A percentile compares a stretch with the other conserved stretches of the same genome.
Evolutionary conservation across 2,888 invertebrate genomes (phyloP).

Genomic region (Netelia fuscicornis): DNA sequence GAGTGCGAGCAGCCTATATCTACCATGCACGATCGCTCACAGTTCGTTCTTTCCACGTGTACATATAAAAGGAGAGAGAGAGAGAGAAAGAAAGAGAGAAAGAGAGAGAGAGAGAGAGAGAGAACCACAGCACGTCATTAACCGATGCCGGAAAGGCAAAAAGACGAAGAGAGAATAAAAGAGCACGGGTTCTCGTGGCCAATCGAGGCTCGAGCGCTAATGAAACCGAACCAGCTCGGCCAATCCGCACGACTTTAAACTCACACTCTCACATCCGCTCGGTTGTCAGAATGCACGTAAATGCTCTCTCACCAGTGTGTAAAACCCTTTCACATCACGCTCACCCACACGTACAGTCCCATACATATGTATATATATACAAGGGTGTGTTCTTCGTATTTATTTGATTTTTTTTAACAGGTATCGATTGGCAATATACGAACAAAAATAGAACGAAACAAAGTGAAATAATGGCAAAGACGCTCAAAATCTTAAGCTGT

Average conservation of each 20-base stretch:
- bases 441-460: background rate
- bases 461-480: background rate
- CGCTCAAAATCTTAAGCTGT: no score
- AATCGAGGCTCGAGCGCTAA: constrained; percentile 79
- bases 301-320: constrained; percentile 41
- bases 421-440: constrained; percentile 12
- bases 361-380: background rate
- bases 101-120: constrained; percentile 23
- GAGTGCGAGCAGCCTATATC: constrained; percentile 73
- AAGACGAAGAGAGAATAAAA: constrained; percentile 64
- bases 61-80: constrained; percentile 19
- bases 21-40: constrained; percentile 81
- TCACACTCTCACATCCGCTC: constrained; percentile 30
- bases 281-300: constrained; percentile 40
- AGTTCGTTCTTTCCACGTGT: constrained; percentile 61
- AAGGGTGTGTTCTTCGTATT: constrained; percentile 13
- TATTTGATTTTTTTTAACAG: background rate
- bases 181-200: constrained; percentile 70
- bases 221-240: constrained; percentile 81
- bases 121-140: constrained; percentile 79
- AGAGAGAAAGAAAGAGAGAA: constrained; percentile 12
- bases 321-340: constrained; percentile 57
- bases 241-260: constrained; percentile 73
- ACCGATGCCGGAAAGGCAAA: constrained; percentile 77
- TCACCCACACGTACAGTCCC: constrained; percentile 9